Conservation (phyloP, 2,113 vertebrate species). For the Eudyptes chrysolophus region DNA sequence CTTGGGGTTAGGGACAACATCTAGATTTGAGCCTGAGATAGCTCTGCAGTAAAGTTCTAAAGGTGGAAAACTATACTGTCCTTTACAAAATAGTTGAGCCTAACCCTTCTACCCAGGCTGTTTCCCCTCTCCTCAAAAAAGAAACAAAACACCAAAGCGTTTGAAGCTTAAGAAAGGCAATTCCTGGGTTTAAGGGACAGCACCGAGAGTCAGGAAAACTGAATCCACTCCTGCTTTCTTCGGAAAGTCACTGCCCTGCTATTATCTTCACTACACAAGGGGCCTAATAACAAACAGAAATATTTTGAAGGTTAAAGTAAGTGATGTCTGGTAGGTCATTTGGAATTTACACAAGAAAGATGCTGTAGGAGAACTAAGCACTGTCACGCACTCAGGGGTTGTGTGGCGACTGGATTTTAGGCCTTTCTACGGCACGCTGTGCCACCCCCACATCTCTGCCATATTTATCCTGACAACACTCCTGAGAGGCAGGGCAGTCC, state of each 20-base stretch:
- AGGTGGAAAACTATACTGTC: neutral
- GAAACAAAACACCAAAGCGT: neutral
- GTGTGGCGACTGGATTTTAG: neutral
- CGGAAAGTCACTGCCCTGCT: neutral
- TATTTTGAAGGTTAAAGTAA: neutral
- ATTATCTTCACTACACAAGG: neutral
- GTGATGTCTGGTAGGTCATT: neutral
- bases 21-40: neutral
- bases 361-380: neutral
- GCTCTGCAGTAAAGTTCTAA: neutral
- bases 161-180: neutral
- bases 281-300: neutral
- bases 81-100: neutral
- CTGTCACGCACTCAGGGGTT: neutral
- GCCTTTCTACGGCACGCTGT: neutral
- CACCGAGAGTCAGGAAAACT: neutral
- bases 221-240: neutral
- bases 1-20: neutral
- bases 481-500: neutral
- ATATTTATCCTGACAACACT: neutral
- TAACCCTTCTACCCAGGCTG: neutral
- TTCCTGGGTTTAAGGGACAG: neutral
- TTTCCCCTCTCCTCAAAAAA: neutral
- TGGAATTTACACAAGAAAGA: neutral
- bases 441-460: neutral